Evolutionary conservation across 2,113 vertebrate genomes (phyloP).

Genomic region (Vireo altiloquus): DNA sequence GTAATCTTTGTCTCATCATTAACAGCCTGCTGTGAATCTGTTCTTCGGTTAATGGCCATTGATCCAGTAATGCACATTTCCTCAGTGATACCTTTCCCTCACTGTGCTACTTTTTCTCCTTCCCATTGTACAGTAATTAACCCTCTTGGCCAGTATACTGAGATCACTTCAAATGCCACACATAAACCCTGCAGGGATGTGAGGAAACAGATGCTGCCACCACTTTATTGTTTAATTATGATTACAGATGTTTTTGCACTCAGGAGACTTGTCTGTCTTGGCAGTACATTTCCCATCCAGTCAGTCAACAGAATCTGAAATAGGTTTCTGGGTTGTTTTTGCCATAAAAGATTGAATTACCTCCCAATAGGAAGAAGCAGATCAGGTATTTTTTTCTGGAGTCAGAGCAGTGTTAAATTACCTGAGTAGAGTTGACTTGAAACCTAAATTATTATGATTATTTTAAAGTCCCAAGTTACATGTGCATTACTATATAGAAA

Average conservation of each 20-base stretch:
- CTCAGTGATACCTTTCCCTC: neutral
- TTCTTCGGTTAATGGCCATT: neutral
- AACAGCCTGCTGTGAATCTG: constrained; percentile 24
- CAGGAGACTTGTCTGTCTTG: neutral
- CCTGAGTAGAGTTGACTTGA: neutral
- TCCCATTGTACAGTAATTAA: neutral
- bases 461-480: neutral
- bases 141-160: neutral
- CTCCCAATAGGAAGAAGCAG: neutral
- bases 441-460: neutral
- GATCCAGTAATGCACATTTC: constrained; percentile 21
- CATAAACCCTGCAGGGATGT: neutral
- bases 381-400: neutral
- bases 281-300: neutral
- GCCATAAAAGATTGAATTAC: neutral
- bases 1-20: constrained; percentile 12
- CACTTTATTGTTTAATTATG: neutral
- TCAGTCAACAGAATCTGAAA: neutral
- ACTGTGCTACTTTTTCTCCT: neutral
- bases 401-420: neutral
- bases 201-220: neutral
- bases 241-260: neutral
- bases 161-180: neutral
- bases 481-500: neutral
- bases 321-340: neutral